Base-by-base conservation (phyloP, 1,140 invertebrate genomes). In the Lethrus apterus region DNA sequence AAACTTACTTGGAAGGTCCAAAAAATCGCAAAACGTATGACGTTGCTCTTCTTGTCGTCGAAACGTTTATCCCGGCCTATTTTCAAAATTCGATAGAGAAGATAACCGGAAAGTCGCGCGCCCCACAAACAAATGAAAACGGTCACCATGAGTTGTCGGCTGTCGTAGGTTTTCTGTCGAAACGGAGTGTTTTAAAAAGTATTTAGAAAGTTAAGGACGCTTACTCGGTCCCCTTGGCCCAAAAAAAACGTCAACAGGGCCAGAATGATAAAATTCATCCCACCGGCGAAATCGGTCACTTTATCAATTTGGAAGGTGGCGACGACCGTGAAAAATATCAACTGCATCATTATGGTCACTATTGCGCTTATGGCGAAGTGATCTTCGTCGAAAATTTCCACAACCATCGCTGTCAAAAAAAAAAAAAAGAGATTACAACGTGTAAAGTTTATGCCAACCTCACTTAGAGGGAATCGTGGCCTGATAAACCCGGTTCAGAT, bases 281-380 rank as follows among this genome's bases (percentile, higher is more conserved):
- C 90, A 4, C 89, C 89, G 45, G 89, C 90, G 71, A 94, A 91
- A 67, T 93, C 91, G 0, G 89, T 89, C 10, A 94, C 68, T 74
- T 92, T 93, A 60, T 93, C 89, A 72, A 86, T 79, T 68, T 92
- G 84, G 57, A 89, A 87, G 29, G 81, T 75, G 7, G 86, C 86
- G 19, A 89, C 89, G 46, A 93, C 79, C 11, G 80, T 72, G 65
- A 93, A 94, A 69, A 93, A 94, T 26, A 88, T 75, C 30, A 93
- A 72, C 68, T 93, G 89, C 85, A 94, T 86, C 2, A 72, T 77
- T 30, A 89, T 78, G 4, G 87, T 89, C 5, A 92, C 86, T 59
- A 92, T 87, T 10, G 86, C 88, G 72, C 87, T 89, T 35, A 93
- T 82, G 32, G 84, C 85, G 58, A 91, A 79, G 64, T 94, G 88